Evolutionary conservation across 2,113 vertebrate genomes (phyloP).

Genomic region (Brachyhypopomus occidentalis): DNA sequence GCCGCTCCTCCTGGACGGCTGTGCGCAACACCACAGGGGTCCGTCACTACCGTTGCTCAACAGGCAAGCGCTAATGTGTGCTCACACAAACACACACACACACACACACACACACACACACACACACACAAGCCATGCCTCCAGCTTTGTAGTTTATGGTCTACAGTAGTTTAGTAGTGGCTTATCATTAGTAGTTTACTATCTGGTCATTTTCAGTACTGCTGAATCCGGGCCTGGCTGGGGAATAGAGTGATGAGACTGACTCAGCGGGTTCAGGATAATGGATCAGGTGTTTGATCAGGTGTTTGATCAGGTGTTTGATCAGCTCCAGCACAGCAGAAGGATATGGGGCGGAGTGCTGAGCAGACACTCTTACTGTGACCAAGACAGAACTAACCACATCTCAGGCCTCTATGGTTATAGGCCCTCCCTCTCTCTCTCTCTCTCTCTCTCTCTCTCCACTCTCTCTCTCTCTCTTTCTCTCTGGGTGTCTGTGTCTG

Average conservation of each 20-base stretch:
- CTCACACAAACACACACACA: constrained; percentile 2
- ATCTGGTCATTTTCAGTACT: neutral
- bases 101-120: neutral
- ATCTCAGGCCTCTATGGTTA: constrained; percentile 63
- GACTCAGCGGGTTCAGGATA: constrained; percentile 46
- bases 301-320: too few relatives aligned
- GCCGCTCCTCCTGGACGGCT: constrained; percentile 98
- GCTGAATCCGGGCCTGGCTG: neutral
- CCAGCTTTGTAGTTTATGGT: neutral
- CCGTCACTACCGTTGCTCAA: constrained; percentile 63
- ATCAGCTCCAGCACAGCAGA: constrained; percentile 64
- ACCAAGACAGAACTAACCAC: constrained; percentile 66
- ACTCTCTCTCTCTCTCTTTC: constrained; percentile 39
- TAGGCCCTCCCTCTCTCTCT: constrained; percentile 53
- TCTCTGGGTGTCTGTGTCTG: constrained; percentile 3
- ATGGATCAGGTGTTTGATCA: constrained; percentile 56
- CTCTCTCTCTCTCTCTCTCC: constrained; percentile 13
- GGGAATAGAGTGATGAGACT: constrained; percentile 37
- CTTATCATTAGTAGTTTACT: too few relatives aligned
- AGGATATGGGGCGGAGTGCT: constrained; percentile 71
- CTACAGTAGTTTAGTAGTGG: too few relatives aligned
- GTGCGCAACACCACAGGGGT: constrained; percentile 69
- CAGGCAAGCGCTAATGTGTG: constrained; percentile 11
- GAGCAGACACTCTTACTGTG: constrained; percentile 69
- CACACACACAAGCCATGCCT: neutral